These are phyloP conservation scores for Lordiphosa stackelbergi DNA, from an alignment of 1,140 invertebrate genomes.

Conservation along the genomic window DNA sequence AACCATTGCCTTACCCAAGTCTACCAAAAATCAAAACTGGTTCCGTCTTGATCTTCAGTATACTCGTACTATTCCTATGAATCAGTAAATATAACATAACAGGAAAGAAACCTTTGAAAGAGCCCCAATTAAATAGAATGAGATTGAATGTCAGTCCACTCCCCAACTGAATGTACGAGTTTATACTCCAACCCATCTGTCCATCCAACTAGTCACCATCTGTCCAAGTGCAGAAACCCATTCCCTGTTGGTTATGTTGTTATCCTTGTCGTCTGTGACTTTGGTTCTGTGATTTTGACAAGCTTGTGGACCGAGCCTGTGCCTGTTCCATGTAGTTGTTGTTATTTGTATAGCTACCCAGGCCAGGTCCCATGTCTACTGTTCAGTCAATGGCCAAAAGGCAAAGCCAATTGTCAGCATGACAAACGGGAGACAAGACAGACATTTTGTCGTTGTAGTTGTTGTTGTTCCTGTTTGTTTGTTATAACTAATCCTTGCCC, in stretches of 20 bases:
- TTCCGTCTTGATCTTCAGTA: too few species aligned
- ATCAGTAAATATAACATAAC: too few species aligned
- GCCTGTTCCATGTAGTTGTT: slow-evolving; percentile 4
- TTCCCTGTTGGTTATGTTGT: slow-evolving; percentile 12
- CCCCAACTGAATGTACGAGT: background rate
- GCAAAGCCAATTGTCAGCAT: slow-evolving; percentile 15
- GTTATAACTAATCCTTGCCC: slow-evolving; percentile 12
- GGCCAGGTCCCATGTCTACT: slow-evolving; percentile 5
- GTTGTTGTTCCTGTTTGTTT: slow-evolving; percentile 10
- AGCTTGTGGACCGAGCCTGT: slow-evolving; percentile 5
- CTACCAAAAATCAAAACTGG: too few species aligned
- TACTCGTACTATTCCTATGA: too few species aligned
- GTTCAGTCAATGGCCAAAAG: slow-evolving; percentile 13
- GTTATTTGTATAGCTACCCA: slow-evolving; percentile 11
- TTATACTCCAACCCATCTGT: background rate
- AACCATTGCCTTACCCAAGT: too few species aligned
- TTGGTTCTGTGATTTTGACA: slow-evolving; percentile 16
- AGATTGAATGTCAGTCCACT: background rate
- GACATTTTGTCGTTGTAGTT: slow-evolving; percentile 4
- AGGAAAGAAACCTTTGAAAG: too few species aligned
- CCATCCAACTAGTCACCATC: slow-evolving; percentile 8
- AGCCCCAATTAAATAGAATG: slow-evolving; percentile 5
- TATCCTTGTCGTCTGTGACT: slow-evolving; percentile 12
- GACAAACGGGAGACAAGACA: slow-evolving; percentile 9
- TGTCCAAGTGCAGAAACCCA: slow-evolving; percentile 10